Base-by-base conservation (phyloP, 2,797 vertebrate genomes). In the Sardinella longiceps region DNA sequence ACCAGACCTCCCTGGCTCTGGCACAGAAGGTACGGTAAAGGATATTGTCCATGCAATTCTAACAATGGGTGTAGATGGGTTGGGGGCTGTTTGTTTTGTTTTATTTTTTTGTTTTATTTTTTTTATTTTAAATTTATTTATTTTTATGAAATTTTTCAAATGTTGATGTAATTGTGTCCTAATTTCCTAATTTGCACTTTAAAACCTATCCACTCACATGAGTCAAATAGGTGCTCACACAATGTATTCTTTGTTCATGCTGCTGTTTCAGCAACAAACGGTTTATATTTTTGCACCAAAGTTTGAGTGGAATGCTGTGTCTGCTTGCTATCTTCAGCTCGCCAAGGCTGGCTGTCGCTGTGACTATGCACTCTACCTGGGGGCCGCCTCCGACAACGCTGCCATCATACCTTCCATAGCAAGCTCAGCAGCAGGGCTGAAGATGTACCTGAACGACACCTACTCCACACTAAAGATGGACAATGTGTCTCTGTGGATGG, bases 371-470 rank as follows among this genome's bases (percentile, higher is more conserved):
- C 93, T 99, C 1, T 99, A 96, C 50, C 86, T 99, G 33, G 98
- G 98, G 0, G 98, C 97, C 0, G 95, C 97, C 0, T 91, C 93
- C 0, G 97, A 99, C 86, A 99, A 99, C 0, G 94, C 95, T 0
- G 80, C 94, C 14, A 20, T 92, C 0, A 93, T 99, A 91, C 92
- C 95, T 0, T 43, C 95, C 0, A 90, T 99, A 50, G 97, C 97
- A 0, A 93, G 89, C 39, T 94, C 96, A 0, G 91, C 96, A 0
- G 97, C 93, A 0, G 98, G 96, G 1, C 94, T 99, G 83, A 99
- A 99, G 95, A 97, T 99, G 95, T 99, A 99, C 92, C 92, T 99
- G 90, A 99, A 98, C 0, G 97, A 99, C 90, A 99, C 98, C 0
- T 99, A 96, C 94, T 98, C 98, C 56, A 96, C 95, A 81, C 95